A percentile compares a stretch with the other conserved stretches of the same genome.
Conservation (phyloP, 2,113 vertebrate genomes). For the Poeciliopsis occidentalis region DNA sequence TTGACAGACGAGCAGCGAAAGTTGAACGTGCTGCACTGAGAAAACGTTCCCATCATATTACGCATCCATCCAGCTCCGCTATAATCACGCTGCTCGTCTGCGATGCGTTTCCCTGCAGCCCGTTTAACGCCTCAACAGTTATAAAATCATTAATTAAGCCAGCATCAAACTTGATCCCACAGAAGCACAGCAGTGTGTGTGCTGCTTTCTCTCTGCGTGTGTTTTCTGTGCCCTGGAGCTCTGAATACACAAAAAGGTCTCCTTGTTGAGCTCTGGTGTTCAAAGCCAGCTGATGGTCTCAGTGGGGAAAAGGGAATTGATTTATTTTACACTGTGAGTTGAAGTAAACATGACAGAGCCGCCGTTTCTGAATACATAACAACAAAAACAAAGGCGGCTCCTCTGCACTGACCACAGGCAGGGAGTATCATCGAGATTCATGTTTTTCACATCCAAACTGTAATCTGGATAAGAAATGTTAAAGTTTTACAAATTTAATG, state of each 20-base stretch:
- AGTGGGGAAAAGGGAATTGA: constrained; percentile 21
- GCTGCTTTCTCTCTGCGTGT: constrained; percentile 16
- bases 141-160: constrained; percentile 60
- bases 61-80: constrained; percentile 23
- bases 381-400: constrained; percentile 8
- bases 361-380: constrained; percentile 1
- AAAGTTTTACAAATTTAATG: neutral
- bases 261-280: constrained; percentile 14
- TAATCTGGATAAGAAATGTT: neutral
- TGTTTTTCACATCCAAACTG: neutral
- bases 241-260: constrained; percentile 29
- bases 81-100: constrained; percentile 25
- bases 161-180: constrained; percentile 38
- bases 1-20: neutral
- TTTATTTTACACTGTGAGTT: constrained; percentile 25
- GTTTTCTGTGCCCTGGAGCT: constrained; percentile 18
- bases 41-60: constrained; percentile 34
- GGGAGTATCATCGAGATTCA: neutral
- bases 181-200: constrained; percentile 6
- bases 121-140: constrained; percentile 50
- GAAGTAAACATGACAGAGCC: constrained; percentile 50
- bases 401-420: neutral
- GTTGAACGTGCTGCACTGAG: constrained; percentile 11
- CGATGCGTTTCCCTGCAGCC: constrained; percentile 13
- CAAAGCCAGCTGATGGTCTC: constrained; percentile 26